Evolutionary conservation across 2,888 invertebrate species (phyloP).

Genomic region (Eristalis arbustorum): DNA sequence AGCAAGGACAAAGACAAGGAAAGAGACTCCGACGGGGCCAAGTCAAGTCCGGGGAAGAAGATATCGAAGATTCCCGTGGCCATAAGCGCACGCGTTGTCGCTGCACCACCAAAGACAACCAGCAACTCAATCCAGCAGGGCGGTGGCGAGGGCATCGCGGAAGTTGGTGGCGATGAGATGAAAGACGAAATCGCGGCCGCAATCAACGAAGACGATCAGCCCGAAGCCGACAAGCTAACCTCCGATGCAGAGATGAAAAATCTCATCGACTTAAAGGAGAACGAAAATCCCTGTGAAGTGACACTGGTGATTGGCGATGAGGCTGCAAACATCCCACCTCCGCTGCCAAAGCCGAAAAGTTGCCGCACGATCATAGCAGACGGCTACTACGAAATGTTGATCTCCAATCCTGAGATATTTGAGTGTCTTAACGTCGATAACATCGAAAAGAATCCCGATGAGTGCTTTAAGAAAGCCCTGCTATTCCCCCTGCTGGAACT

Average conservation of each 20-base stretch:
- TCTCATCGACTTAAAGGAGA: constrained; percentile 72
- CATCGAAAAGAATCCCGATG: constrained; percentile 93
- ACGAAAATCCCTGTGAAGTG: constrained; percentile 36
- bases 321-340: constrained; percentile 76
- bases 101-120: constrained; percentile 64
- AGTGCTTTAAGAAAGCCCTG: constrained; percentile 93
- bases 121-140: constrained; percentile 78
- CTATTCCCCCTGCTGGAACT: constrained; percentile 93
- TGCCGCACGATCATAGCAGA: constrained; percentile 86
- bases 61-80: constrained; percentile 79
- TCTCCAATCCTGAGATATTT: constrained; percentile 90
- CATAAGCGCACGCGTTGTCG: constrained; percentile 38
- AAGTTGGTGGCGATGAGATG: constrained; percentile 77
- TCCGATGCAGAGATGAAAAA: constrained; percentile 59
- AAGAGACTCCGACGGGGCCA: constrained; percentile 71
- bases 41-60: constrained; percentile 79
- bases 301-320: constrained; percentile 76
- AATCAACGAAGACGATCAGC: constrained; percentile 76
- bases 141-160: constrained; percentile 80
- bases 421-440: constrained; percentile 90
- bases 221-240: constrained; percentile 64
- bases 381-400: constrained; percentile 89
- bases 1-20: constrained; percentile 71
- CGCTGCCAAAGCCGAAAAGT: constrained; percentile 82
- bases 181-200: constrained; percentile 78